Conservation (phyloP, 2,888 invertebrate genomes). For the Achlya flavicornis region DNA sequence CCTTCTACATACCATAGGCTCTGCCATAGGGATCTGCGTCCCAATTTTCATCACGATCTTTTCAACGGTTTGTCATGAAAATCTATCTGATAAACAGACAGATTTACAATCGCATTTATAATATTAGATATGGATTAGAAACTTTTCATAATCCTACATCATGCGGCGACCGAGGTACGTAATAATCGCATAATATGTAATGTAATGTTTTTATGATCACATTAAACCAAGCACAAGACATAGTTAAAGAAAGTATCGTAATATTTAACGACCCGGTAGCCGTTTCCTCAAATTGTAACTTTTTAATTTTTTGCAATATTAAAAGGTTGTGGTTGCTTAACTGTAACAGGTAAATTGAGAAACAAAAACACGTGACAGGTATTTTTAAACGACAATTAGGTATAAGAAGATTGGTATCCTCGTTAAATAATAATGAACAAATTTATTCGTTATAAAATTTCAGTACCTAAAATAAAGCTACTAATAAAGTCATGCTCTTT, state of each 20-base stretch:
- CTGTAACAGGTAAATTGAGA: not conserved
- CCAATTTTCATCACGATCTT: too few species aligned
- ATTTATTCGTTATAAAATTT: too few species aligned
- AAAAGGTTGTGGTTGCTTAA: not conserved
- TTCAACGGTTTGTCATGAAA: too few species aligned
- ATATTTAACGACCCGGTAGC: not conserved
- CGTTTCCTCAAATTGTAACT: constrained; percentile 1
- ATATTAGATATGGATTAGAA: not conserved
- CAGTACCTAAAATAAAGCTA: too few species aligned
- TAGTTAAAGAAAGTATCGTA: constrained; percentile 8
- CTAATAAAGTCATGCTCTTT: too few species aligned
- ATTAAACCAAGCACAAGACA: constrained; percentile 3
- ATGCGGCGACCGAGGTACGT: not conserved
- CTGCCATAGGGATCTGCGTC: too few species aligned
- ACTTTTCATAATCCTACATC: not conserved
- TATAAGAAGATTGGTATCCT: too few species aligned
- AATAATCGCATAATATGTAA: not conserved
- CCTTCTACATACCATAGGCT: too few species aligned
- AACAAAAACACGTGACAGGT: not conserved
- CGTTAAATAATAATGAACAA: too few species aligned
- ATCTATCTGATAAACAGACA: too few species aligned
- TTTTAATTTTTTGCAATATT: not conserved
- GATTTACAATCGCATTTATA: too few species aligned
- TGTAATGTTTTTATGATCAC: constrained; percentile 7
- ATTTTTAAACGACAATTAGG: too few species aligned